Percentiles rank a stretch among this genome's conserved stretches.
These are phyloP conservation scores for Streptopelia turtur DNA, from an alignment of 2,797 vertebrate genomes.

Conservation along the genomic window DNA sequence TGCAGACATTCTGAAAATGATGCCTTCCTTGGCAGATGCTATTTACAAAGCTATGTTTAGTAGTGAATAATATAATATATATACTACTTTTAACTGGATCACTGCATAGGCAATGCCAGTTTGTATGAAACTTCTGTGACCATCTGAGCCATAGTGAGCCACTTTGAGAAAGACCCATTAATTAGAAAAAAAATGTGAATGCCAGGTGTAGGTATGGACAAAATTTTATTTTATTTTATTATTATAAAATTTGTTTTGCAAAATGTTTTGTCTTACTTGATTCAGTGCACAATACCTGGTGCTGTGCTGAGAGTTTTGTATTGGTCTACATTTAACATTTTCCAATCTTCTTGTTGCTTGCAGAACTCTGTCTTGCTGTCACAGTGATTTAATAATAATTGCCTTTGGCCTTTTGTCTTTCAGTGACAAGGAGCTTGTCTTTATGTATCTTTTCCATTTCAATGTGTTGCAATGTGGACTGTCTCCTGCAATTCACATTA, in stretches of 20 bases:
- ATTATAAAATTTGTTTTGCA: neutral
- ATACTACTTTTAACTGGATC: neutral
- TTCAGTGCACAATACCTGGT: neutral
- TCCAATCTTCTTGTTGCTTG: neutral
- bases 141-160: neutral
- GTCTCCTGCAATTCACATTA: neutral
- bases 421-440: neutral
- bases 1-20: neutral
- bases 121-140: neutral
- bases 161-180: neutral
- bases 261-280: neutral
- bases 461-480: neutral
- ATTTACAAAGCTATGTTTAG: neutral
- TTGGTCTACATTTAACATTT: neutral
- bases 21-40: neutral
- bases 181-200: neutral
- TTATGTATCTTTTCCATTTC: neutral
- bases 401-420: neutral
- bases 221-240: neutral
- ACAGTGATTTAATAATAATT: slow-evolving; percentile 25
- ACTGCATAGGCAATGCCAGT: neutral
- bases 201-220: neutral
- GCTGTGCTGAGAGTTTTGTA: neutral
- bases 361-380: neutral
- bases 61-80: neutral